Evolutionary conservation across 2,113 vertebrate species (phyloP).

Genomic region (Lutjanus erythropterus): DNA sequence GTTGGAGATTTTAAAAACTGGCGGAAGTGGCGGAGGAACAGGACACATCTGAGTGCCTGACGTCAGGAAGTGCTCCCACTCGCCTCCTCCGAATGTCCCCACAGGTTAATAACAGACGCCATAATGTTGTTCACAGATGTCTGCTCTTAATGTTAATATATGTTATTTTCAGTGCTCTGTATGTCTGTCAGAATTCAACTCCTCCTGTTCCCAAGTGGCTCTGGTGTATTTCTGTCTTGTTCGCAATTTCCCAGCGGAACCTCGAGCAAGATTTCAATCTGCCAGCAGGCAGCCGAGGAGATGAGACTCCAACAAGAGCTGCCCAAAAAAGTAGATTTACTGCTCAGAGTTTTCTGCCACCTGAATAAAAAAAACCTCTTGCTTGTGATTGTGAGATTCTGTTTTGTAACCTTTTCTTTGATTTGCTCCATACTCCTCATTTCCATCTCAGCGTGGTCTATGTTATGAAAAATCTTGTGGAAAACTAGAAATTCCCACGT

Average conservation of each 20-base stretch:
- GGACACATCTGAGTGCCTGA: background rate
- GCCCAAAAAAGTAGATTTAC: conserved; percentile 37
- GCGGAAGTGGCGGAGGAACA: background rate
- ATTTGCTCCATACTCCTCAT: background rate
- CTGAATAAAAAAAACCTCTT: background rate
- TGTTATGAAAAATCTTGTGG: background rate
- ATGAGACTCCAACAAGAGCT: conserved; percentile 23
- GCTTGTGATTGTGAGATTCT: background rate
- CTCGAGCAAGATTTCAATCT: conserved; percentile 48
- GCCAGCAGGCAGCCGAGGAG: conserved; percentile 28
- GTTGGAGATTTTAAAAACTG: background rate
- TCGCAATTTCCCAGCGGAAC: conserved; percentile 52
- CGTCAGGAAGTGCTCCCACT: background rate
- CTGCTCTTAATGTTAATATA: conserved; percentile 18
- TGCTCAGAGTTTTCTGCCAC: background rate
- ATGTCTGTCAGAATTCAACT: conserved; percentile 26
- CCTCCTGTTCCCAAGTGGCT: conserved; percentile 56
- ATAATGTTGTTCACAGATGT: conserved; percentile 72
- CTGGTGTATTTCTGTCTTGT: conserved; percentile 65
- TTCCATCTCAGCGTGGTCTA: background rate
- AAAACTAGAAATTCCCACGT: background rate
- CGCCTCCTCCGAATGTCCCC: conserved; percentile 33
- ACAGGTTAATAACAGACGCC: conserved; percentile 28
- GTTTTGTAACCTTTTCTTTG: background rate
- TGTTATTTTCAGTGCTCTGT: conserved; percentile 42